phyloP scores from a whole-genome alignment of 2,888 invertebrate species.

The Gastracanthus pulcherrimus region DNA sequence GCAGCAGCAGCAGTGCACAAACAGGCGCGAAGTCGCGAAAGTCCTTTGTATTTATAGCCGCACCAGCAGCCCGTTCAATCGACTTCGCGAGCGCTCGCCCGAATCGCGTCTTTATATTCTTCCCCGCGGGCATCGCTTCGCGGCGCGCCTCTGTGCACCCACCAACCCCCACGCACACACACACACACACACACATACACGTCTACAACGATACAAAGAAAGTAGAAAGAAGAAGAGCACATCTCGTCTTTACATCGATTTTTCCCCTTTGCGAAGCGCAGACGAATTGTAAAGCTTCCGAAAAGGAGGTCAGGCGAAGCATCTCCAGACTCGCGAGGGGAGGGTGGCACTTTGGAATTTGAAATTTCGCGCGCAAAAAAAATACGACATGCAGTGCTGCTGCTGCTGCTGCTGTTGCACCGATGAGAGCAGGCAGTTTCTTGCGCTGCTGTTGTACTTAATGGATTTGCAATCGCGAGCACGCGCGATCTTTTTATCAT shows the following conservation, averaged over 20 bases:
- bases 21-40: not conserved
- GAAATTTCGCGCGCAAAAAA: not conserved
- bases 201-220: not conserved
- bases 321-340: not conserved
- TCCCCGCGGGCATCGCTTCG: not conserved
- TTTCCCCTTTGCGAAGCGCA: conserved; percentile 12
- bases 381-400: no score
- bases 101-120: conserved; percentile 3
- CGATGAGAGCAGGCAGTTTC: not conserved
- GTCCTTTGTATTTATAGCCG: conserved; percentile 7
- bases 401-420: no score
- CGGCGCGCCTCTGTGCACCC: not conserved
- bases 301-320: conserved; percentile 36
- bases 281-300: conserved; percentile 44
- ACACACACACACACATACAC: not conserved
- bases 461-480: conserved; percentile 34
- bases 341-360: not conserved
- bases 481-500: conserved; percentile 14
- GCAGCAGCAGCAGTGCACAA: not conserved
- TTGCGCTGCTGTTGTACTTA: not conserved
- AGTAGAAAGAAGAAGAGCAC: not conserved
- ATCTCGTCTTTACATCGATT: conserved; percentile 32
- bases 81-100: no score
- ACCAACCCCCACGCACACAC: not conserved
- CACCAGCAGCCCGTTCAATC: not conserved